Evolutionary conservation across 2,797 vertebrate genomes (phyloP), one percentile per base, ranked within the genome.

Genomic region (Neostethus bicornis): DNA sequence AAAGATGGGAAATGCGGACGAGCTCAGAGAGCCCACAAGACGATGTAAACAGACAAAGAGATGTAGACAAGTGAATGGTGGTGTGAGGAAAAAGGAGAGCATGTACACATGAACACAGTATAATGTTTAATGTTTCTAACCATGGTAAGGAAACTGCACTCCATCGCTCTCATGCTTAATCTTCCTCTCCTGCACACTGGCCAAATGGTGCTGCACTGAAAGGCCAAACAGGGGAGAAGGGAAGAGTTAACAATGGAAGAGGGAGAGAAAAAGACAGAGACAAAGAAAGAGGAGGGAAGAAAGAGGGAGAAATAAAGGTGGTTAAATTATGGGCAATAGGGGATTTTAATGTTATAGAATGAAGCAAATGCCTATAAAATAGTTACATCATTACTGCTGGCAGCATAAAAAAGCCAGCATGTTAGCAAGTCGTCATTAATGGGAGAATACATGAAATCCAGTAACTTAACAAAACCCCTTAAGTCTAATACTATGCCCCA

Each of bases 91-190:
- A 61, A 75, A 69, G 78, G 48, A 83, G 69, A 84, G 73, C 77
- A 84, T 50, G 73, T 76, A 84, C 63, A 81, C 70, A 88, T 83
- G 79, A 73, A 88, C 74, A 87, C 86, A 81, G 75, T 86, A 80
- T 76, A 89, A 87, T 84, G 87, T 88, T 89, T 83, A 90, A 90
- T 89, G 85, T 88, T 89, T n/a, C 91, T 92, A 90, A 92, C 91
- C 91, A 90, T 92, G 91, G 82, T 92, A 92, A 77, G 91, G 87
- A 89, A 91, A 92, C 91, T 92, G 91, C 89, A 91, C 89, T 75
- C 88, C 90, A 87, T 92, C 91, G 61, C 86, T 90, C 80, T 92
- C 91, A 86, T 92, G 91, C 85, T 92, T 92, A 81, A 92, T 92
- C 90, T 92, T 92, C 91, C 90, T 89, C 87, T 92, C 91, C 85